A percentile compares a stretch with the other conserved stretches of the same genome.
Conservation (phyloP, 2,797 vertebrate species). For the Euphonia xanthogaster region DNA sequence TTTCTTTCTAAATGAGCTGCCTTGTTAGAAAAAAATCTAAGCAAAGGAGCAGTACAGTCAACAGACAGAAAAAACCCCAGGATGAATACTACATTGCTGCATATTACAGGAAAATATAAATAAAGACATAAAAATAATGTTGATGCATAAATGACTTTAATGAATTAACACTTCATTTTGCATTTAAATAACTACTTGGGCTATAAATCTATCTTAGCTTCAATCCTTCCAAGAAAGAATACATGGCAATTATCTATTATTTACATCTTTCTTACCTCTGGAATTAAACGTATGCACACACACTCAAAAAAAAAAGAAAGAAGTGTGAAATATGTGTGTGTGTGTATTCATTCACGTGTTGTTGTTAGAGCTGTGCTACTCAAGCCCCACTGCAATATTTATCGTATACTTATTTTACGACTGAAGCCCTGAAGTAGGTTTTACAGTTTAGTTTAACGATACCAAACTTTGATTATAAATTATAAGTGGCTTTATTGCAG, state of each 20-base stretch:
- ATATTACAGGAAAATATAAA: conserved; percentile 50
- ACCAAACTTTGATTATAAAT: conserved; percentile 76
- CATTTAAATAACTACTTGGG: conserved; percentile 33
- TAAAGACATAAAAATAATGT: conserved; percentile 44
- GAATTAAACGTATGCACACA: background rate
- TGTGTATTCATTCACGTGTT: background rate
- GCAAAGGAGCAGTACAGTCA: conserved; percentile 58
- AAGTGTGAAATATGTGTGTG: background rate
- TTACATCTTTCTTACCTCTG: conserved; percentile 8
- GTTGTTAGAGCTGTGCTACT: background rate
- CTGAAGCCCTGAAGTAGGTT: conserved; percentile 59
- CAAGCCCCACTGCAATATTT: conserved; percentile 42
- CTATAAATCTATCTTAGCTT: background rate
- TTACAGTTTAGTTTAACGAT: conserved; percentile 68
- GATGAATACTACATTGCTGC: conserved; percentile 8
- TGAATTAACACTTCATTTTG: conserved; percentile 68
- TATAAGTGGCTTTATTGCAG: conserved; percentile 41
- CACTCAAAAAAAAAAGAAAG: background rate
- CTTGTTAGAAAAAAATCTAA: conserved; percentile 76
- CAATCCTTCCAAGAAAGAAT: background rate
- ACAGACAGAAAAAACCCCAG: conserved; percentile 60
- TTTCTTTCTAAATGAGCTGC: conserved; percentile 84
- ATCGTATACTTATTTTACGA: conserved; percentile 57
- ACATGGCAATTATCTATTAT: conserved; percentile 5
- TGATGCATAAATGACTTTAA: conserved; percentile 47